These are phyloP conservation scores for Sebastes taczanowskii DNA, from an alignment of 2,797 vertebrate genomes.

Conservation along the genomic window DNA sequence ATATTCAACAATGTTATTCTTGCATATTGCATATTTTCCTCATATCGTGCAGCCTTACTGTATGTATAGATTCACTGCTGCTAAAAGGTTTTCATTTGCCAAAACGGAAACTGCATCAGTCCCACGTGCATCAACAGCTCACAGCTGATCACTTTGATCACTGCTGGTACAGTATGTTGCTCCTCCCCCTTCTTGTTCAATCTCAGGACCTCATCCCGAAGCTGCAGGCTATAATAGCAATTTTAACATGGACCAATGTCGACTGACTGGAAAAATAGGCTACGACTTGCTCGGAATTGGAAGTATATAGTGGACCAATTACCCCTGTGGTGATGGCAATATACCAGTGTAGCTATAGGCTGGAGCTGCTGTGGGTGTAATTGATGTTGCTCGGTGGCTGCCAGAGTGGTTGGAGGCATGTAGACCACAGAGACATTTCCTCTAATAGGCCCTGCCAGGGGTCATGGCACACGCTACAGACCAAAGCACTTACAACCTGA, in stretches of 20 bases:
- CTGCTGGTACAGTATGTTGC: background rate
- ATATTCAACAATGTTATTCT: no score
- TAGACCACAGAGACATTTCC: conserved; percentile 73
- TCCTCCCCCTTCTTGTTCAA: conserved; percentile 56
- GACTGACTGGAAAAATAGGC: conserved; percentile 76
- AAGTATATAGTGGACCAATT: conserved; percentile 81
- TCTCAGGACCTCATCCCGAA: conserved; percentile 54
- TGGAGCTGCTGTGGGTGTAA: conserved; percentile 71
- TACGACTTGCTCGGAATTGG: conserved; percentile 74
- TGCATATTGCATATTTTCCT: no score
- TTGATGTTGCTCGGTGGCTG: conserved; percentile 80
- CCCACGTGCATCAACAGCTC: conserved; percentile 3
- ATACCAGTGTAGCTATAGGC: conserved; percentile 72
- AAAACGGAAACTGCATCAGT: conserved; percentile 12
- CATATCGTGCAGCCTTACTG: background rate
- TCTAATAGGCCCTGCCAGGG: conserved; percentile 77
- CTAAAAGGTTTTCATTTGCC: conserved; percentile 5
- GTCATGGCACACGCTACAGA: conserved; percentile 66
- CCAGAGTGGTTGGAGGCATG: conserved; percentile 74
- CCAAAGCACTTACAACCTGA: conserved; percentile 66
- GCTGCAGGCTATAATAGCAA: conserved; percentile 70
- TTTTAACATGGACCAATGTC: conserved; percentile 74
- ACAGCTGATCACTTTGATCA: conserved; percentile 40
- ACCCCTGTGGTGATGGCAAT: conserved; percentile 80
- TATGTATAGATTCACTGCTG: background rate